phyloP scores from a whole-genome alignment of 1,140 invertebrate species.

The Bombus huntii region DNA sequence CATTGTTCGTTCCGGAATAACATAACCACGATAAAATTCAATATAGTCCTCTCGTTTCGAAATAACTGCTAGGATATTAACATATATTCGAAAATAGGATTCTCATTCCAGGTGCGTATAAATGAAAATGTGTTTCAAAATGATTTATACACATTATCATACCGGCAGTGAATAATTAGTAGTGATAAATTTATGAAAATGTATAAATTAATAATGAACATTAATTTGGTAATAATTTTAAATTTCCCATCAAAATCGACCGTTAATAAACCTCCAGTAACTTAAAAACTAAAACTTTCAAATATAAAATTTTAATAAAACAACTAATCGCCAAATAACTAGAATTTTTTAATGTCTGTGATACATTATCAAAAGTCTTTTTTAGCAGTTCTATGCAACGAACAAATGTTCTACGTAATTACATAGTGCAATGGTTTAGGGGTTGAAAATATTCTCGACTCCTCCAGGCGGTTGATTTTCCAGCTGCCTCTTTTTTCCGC shows the following conservation, averaged over 20 bases:
- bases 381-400: no score
- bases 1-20: background rate
- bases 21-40: background rate
- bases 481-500: background rate
- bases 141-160: no score
- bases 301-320: no score
- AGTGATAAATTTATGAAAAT: no score
- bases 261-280: no score
- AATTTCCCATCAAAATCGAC: no score
- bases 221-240: no score
- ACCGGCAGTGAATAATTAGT: no score
- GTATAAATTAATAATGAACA: no score
- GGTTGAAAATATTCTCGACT: background rate
- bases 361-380: background rate
- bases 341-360: background rate
- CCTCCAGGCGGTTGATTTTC: conserved; percentile 14
- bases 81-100: background rate
- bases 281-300: no score
- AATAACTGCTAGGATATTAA: background rate
- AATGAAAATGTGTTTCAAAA: no score
- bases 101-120: background rate
- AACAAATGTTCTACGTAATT: background rate
- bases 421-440: background rate
- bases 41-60: background rate
- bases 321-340: no score